Percentiles rank a stretch among this genome's conserved stretches.
Conservation (phyloP, 2,888 invertebrate species). For the Mellilla xanthometata region DNA sequence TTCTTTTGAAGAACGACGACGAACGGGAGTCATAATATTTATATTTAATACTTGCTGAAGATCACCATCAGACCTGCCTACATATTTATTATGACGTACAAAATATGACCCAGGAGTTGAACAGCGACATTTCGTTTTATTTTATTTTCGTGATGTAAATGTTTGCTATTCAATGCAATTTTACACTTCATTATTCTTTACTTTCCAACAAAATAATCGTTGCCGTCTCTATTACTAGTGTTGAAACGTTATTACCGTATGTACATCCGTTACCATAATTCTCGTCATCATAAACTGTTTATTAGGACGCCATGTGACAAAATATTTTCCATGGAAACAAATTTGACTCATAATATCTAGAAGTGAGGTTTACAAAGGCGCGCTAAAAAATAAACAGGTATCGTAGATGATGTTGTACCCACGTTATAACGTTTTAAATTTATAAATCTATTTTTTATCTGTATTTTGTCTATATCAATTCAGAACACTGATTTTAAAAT, state of each 20-base stretch:
- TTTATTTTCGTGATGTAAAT: background rate
- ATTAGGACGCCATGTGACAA: slow-evolving; percentile 16
- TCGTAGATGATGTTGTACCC: too few species aligned
- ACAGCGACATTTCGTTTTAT: background rate
- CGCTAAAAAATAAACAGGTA: too few species aligned
- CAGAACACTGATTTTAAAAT: too few species aligned
- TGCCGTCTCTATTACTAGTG: slow-evolving; percentile 3
- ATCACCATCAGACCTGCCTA: slow-evolving; percentile 16
- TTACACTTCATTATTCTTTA: slow-evolving; percentile 16
- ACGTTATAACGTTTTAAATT: too few species aligned
- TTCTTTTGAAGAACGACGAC: slow-evolving; percentile 63
- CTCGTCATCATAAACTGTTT: slow-evolving; percentile 33
- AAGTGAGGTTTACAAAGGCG: too few species aligned
- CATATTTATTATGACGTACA: slow-evolving; percentile 18
- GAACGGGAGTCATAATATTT: slow-evolving; percentile 74
- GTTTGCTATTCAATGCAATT: slow-evolving; percentile 1
- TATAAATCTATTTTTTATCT: too few species aligned
- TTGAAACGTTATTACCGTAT: slow-evolving; percentile 26
- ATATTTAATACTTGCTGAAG: slow-evolving; percentile 41
- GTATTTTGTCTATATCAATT: too few species aligned
- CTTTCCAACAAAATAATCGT: slow-evolving; percentile 7
- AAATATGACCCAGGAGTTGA: slow-evolving; percentile 2
- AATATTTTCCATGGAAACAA: slow-evolving; percentile 2
- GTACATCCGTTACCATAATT: slow-evolving; percentile 28
- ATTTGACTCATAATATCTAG: background rate